These are phyloP conservation scores for Rhizoglyphus robini DNA, from an alignment of 1,140 invertebrate species.

Conservation along the genomic window DNA sequence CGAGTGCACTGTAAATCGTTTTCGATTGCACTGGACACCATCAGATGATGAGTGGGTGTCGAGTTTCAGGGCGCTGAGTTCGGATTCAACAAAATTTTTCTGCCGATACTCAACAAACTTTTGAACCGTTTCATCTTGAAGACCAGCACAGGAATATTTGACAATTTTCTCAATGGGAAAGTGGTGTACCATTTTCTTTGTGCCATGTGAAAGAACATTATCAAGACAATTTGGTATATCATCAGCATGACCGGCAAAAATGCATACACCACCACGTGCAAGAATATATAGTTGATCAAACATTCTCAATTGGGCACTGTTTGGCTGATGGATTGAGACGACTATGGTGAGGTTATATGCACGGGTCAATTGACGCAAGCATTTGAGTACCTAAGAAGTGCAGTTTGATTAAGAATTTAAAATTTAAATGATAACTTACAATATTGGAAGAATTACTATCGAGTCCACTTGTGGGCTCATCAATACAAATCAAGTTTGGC, in stretches of 20 bases:
- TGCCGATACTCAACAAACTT: too few species aligned
- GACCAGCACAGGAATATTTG: slow-evolving; percentile 3
- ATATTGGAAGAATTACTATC: slow-evolving; percentile 30
- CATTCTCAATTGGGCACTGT: not conserved
- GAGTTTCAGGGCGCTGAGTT: too few species aligned
- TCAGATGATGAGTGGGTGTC: not conserved
- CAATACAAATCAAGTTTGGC: slow-evolving; percentile 24
- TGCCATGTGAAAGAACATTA: too few species aligned
- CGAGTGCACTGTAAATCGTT: not conserved
- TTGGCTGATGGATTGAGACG: slow-evolving; percentile 6
- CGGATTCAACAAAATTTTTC: not conserved
- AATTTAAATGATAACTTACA: too few species aligned
- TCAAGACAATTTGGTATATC: not conserved
- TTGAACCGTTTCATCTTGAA: not conserved
- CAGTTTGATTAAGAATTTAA: too few species aligned
- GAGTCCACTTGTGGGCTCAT: slow-evolving; percentile 36
- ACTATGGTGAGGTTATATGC: not conserved
- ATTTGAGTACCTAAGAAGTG: too few species aligned
- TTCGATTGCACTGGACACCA: not conserved
- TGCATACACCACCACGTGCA: slow-evolving; percentile 6
- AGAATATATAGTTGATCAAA: slow-evolving; percentile 8
- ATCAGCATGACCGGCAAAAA: not conserved
- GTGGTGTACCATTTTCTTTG: too few species aligned
- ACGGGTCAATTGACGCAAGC: not conserved
- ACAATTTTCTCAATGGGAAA: slow-evolving; percentile 4